Evolutionary conservation across 2,113 vertebrate genomes (phyloP).

Genomic region (Lophotis ruficrista): DNA sequence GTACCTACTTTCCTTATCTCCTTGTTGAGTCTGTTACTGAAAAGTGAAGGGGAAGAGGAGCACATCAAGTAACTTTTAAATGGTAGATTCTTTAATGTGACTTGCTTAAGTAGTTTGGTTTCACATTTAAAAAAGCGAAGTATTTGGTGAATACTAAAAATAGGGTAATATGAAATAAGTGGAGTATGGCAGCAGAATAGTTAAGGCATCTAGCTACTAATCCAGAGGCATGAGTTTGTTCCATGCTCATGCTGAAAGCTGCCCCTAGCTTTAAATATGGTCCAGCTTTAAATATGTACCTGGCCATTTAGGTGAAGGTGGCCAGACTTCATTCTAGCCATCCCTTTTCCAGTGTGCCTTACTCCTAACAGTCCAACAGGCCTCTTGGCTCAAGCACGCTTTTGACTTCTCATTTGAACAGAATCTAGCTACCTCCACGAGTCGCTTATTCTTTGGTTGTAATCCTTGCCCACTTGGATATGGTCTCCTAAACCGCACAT

Average conservation of each 20-base stretch:
- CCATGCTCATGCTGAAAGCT: not conserved
- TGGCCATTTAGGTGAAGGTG: not conserved
- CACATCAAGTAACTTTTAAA: not conserved
- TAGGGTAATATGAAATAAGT: not conserved
- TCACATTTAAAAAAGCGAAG: constrained; percentile 66
- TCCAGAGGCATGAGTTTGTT: not conserved
- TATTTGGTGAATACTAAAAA: constrained; percentile 56
- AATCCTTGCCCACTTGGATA: constrained; percentile 43
- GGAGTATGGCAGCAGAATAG: not conserved
- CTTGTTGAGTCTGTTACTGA: constrained; percentile 29
- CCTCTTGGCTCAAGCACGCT: not conserved
- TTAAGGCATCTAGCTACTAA: not conserved
- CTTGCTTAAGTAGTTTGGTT: constrained; percentile 61
- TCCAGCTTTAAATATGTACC: not conserved
- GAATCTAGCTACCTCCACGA: constrained; percentile 30
- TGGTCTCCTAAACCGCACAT: constrained; percentile 57
- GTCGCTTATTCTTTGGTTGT: constrained; percentile 69
- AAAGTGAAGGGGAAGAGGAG: constrained; percentile 19
- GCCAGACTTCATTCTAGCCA: not conserved
- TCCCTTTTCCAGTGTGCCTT: not conserved
- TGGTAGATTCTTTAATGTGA: constrained; percentile 35
- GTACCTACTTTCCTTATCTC: constrained; percentile 57
- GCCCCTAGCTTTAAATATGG: not conserved
- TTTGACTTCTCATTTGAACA: not conserved
- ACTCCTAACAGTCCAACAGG: not conserved